Base-by-base conservation (phyloP, 2,113 vertebrate species). In the Dromiciops gliroides region DNA sequence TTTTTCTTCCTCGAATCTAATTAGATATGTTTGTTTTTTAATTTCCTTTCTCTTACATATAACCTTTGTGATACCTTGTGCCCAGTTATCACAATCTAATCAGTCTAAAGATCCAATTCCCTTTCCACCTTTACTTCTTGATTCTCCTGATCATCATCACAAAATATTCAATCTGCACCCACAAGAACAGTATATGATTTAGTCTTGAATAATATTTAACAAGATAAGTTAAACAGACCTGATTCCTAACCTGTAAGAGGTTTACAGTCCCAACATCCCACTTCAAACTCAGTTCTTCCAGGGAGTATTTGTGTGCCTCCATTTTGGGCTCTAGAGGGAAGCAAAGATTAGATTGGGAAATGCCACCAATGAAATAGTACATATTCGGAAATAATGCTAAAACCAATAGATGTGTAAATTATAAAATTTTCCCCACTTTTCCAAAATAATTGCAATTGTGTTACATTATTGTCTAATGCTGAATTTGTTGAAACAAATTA, bases 331-430 rank as follows among this genome's bases (percentile, higher is more conserved):
- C 53, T 93, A 0, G 37, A 91, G 89, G 47, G 31, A 95, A 95
- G 24, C 31, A 90, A 28, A 95, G 60, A 7, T 93, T 47, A 75
- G 83, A 50, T 90, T 95, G 95, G 23, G 48, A 91, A 96, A 94
- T 0, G 0, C 89, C 94, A 44, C 16, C n/a, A 95, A 90, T 2
- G 89, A 89, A 16, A 95, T 50, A 31, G 53, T n/a, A 91, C 94
- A 48, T 49, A 60, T 93, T 25, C 92, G 47, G 51, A 96, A 89
- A 50, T 51, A 31, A 83, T 83, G 9, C 48, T 48, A 48, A 49
- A 83, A 88, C 53, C 25, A 51, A 53, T 31, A 93, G 22, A 26
- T 9, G 52, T 89, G 23, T 0, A 96, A 97, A 31, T 92, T 47
- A 52, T 88, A 26, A 93, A 88, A 24, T 51, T 83, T 52, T 44